Evolutionary conservation across 2,888 invertebrate genomes (phyloP), one percentile per base, ranked within the genome.

Genomic region (Mythimna lalbum): DNA sequence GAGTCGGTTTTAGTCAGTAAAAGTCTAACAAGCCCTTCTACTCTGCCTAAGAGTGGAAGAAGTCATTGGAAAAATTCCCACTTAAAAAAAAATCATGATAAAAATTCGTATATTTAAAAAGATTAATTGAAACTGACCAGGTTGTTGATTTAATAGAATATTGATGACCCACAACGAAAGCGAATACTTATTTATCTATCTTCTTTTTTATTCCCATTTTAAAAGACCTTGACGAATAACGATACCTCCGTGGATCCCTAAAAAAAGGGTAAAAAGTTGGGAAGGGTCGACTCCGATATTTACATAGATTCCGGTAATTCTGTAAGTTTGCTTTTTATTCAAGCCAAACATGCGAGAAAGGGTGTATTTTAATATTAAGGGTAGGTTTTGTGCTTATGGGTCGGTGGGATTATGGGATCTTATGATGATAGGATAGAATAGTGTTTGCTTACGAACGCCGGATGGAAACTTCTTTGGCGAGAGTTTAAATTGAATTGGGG

Each of bases 251-350:
- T 49, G 69, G 73, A 76, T 56, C 75, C 72, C 76, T 61, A 84
- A 87, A 86, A 86, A 89, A 90, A 88, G 87, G 88, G 88, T 85
- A 82, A 86, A 86, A 86, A 86, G 83, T 82, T 79, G 83, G 88
- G 81, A 88, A 88, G 86, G 87, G 83, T 86, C 89, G 78, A 61
- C 63, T 73, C 62, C 86, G 91, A 91, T 92, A 92, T 92, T 92
- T 91, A 88, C 89, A 88, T 88, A 84, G 86, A 87, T 85, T 83
- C 81, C 82, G 86, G 88, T 88, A 90, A 90, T 90, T 90, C 89
- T 83, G 82, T 79, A 80, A 86, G 88, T 90, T 91, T 88, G 86
- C 88, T 87, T 89, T 88, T 86, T 89, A 88, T 85, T 83, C 76
- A 66, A 80, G 67, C 55, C 71, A 81, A 85, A 81, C 71, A 82